phyloP scores from a whole-genome alignment of 2,888 invertebrate species.

The Chirona hameri region DNA sequence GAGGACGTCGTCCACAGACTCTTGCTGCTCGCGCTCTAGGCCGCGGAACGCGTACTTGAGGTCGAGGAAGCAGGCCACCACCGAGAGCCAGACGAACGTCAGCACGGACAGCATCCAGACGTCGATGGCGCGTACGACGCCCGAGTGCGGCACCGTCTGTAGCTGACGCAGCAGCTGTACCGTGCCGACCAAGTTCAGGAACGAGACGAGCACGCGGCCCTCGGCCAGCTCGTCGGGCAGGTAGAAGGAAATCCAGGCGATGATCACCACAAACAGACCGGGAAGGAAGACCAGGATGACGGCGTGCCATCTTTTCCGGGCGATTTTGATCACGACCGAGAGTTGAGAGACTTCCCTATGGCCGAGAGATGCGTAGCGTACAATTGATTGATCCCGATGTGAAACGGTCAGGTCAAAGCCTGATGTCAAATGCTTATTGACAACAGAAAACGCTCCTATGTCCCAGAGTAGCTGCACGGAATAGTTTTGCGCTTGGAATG shows the following conservation, averaged over 20 bases:
- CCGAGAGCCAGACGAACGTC: not conserved
- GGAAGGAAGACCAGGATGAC: not conserved
- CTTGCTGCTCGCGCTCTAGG: not conserved
- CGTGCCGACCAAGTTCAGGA: not conserved
- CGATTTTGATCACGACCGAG: not conserved
- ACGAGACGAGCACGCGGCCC: not conserved
- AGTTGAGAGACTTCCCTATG: not conserved
- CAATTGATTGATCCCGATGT: not conserved
- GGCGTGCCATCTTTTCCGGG: not conserved
- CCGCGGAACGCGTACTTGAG: not conserved
- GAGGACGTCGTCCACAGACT: not conserved
- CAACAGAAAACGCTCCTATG: not conserved
- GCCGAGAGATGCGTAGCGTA: not conserved
- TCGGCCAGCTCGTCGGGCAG: conserved; percentile 1
- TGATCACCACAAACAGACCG: not conserved
- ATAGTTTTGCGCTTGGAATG: not conserved
- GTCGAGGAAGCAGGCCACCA: not conserved
- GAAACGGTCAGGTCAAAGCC: not conserved
- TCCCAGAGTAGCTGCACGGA: not conserved
- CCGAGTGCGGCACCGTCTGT: not conserved
- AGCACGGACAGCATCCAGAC: not conserved
- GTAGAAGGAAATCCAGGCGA: not conserved
- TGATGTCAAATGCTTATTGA: not conserved
- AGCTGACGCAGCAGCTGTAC: not conserved
- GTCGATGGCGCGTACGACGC: not conserved